Percentiles rank a stretch among this genome's conserved stretches.
Evolutionary conservation across 2,113 vertebrate species (phyloP).

Genomic region (Lophotis ruficrista): DNA sequence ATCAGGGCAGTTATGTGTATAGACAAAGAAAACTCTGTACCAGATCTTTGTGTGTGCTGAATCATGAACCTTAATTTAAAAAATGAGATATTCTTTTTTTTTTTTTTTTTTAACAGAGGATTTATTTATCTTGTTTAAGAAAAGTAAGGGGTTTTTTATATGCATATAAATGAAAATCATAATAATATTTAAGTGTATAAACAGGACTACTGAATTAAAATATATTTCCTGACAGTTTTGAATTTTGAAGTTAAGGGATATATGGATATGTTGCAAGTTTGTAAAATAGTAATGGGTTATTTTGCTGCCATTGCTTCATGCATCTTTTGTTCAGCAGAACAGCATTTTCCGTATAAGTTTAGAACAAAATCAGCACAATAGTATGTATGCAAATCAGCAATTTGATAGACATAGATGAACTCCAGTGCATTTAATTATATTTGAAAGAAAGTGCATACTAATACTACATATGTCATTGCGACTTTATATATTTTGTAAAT

Average conservation of each 20-base stretch:
- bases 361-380: background rate
- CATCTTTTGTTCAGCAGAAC: background rate
- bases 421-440: background rate
- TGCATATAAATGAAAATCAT: background rate
- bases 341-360: background rate
- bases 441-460: background rate
- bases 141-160: background rate
- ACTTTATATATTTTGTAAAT: background rate
- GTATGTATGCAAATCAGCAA: background rate
- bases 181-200: background rate
- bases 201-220: background rate
- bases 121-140: background rate
- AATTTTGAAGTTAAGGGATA: background rate
- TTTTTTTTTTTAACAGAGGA: background rate
- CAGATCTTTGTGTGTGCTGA: background rate
- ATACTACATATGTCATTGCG: background rate
- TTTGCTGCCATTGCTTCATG: background rate
- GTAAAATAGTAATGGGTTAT: background rate
- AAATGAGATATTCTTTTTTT: background rate
- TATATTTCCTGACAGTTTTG: background rate
- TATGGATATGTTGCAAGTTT: background rate
- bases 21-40: background rate
- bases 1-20: background rate
- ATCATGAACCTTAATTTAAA: background rate
- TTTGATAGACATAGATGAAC: background rate